Evolutionary conservation across 2,113 vertebrate species (phyloP).

Genomic region (Barbus barbus): DNA sequence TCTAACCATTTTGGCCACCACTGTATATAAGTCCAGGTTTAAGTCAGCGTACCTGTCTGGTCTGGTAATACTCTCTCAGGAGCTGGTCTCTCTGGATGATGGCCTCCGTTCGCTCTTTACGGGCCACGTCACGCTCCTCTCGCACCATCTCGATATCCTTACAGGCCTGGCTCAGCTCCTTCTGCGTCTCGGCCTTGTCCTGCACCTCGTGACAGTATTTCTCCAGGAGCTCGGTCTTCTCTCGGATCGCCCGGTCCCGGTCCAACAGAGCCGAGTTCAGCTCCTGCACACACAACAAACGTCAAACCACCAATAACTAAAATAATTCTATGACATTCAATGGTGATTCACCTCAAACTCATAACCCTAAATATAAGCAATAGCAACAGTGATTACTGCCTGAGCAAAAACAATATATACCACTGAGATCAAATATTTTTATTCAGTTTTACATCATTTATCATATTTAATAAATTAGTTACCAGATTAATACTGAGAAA

Average conservation of each 20-base stretch:
- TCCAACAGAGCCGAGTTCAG: conserved; percentile 81
- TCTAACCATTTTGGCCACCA: no score
- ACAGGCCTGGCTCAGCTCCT: conserved; percentile 86
- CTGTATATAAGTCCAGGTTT: no score
- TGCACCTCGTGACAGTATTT: conserved; percentile 87
- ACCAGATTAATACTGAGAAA: no score
- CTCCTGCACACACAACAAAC: conserved; percentile 65
- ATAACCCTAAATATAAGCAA: background rate
- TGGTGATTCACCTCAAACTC: background rate
- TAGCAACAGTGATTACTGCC: background rate
- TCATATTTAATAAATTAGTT: no score
- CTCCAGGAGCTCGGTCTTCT: conserved; percentile 88
- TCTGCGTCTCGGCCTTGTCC: conserved; percentile 85
- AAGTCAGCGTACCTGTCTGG: conserved; percentile 79
- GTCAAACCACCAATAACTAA: no score
- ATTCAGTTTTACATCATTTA: background rate
- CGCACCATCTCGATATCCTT: conserved; percentile 84
- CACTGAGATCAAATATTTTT: background rate
- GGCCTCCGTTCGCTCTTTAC: conserved; percentile 84
- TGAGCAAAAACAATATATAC: no score
- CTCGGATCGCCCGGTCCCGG: conserved; percentile 82
- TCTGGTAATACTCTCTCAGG: conserved; percentile 84
- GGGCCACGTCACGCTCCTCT: conserved; percentile 84
- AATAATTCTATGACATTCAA: background rate
- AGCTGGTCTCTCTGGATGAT: conserved; percentile 88